A percentile compares a stretch with the other conserved stretches of the same genome.
These are phyloP conservation scores for Chrysina gloriosa DNA, from an alignment of 2,888 invertebrate genomes.

Conservation along the genomic window DNA sequence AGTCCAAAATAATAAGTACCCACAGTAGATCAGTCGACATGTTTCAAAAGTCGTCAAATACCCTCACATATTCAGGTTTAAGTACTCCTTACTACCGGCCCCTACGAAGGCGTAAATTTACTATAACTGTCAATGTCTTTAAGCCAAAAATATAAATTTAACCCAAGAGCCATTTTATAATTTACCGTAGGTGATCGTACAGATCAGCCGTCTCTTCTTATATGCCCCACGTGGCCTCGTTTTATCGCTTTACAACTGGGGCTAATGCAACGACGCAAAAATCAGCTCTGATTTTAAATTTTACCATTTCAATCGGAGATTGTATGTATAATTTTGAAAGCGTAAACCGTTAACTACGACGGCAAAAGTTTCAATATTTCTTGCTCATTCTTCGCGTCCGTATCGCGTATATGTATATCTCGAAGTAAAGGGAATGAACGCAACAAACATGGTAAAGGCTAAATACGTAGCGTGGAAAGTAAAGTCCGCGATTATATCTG, in stretches of 20 bases:
- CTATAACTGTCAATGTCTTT: not conserved
- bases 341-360: not conserved
- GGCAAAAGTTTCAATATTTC: not conserved
- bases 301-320: not conserved
- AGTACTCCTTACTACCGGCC: no score
- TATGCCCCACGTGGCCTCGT: no score
- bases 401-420: not conserved
- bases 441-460: constrained; percentile 1
- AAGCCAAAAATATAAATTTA: not conserved
- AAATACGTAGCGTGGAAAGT: not conserved
- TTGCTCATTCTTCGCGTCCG: not conserved
- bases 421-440: not conserved
- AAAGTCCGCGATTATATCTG: not conserved
- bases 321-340: not conserved
- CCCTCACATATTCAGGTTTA: no score
- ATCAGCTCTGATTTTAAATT: not conserved
- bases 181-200: not conserved
- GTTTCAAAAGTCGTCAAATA: no score
- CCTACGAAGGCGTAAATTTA: not conserved
- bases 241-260: not conserved
- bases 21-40: no score
- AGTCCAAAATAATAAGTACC: no score
- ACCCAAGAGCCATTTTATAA: not conserved
- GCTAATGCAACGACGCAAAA: not conserved
- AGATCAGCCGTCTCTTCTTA: no score